Evolutionary conservation across 2,888 invertebrate species (phyloP), one percentile per base, ranked within the genome.

Genomic region (Timandra comae): DNA sequence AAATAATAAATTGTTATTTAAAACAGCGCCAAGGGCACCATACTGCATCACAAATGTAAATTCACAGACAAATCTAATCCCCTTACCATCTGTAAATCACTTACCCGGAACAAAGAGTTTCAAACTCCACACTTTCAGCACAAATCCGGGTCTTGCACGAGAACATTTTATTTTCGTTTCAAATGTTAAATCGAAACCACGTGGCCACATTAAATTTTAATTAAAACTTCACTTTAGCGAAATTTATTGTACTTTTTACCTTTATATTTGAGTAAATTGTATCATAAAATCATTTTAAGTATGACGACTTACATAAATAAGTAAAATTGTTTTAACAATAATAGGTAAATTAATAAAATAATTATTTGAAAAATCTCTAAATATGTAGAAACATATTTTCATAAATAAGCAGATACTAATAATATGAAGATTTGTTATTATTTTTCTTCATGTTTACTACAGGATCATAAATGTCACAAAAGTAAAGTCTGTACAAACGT

Each of bases 11-110:
- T 16, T n/a, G n/a, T n/a, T 16, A 16, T 16, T 16, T 1, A 16
- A 16, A 16, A 16, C 16, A 16, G 16, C 16, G 16, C 16, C 16
- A 16, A 16, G 16, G 16, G 16, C 6, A 6, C 16, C 16, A 5
- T 16, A 5, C 16, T 16, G 16, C 16, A 6, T 16, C 3, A 41
- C 42, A 49, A 42, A 49, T 43, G 38, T 46, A 43, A 46, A 46
- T 43, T 33, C 43, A 49, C 39, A 34, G 43, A 43, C 30, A 33
- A 30, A 39, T 35, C 39, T 49, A 47, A 49, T 49, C 43, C 44
- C 44, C 44, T 49, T 39, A 48, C 43, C 51, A 45, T 51, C 45
- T 49, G 46, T 49, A 51, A 51, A 51, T 51, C 51, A 51, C 51
- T 51, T 51, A 42, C 41, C 37, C 41, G 43, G 46, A 49, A 46